Evolutionary conservation across 2,113 vertebrate genomes (phyloP).

Genomic region (Sinocyclocheilus anshuiensis): DNA sequence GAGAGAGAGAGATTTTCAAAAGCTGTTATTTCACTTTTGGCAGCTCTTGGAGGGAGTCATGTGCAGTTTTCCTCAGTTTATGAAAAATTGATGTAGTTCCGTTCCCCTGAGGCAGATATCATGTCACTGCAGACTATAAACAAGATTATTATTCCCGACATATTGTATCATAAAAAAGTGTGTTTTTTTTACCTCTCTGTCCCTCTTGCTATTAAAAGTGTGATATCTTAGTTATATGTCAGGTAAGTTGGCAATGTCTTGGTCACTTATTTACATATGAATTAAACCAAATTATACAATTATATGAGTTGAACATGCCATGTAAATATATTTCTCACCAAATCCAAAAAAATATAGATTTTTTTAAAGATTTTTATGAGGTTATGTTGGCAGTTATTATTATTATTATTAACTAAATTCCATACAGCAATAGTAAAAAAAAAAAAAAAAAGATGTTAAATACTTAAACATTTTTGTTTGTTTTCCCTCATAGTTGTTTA

Average conservation of each 20-base stretch:
- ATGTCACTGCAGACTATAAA: slow-evolving; percentile 58
- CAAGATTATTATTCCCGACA: slow-evolving; percentile 47
- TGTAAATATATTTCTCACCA: neutral
- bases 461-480: neutral
- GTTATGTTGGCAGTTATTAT: too few species aligned
- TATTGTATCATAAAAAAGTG: slow-evolving; percentile 33
- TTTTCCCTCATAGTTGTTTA: neutral
- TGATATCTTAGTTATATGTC: neutral
- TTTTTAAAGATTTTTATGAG: too few species aligned
- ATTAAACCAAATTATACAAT: neutral
- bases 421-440: neutral
- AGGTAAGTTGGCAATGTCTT: neutral
- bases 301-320: neutral
- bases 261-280: neutral
- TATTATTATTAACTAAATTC: too few species aligned
- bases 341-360: neutral
- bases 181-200: neutral
- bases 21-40: slow-evolving; percentile 1
- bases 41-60: slow-evolving; percentile 21
- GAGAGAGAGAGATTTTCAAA: slow-evolving; percentile 19
- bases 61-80: slow-evolving; percentile 49
- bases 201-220: neutral
- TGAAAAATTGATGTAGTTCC: slow-evolving; percentile 44
- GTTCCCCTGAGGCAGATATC: slow-evolving; percentile 50
- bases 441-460: neutral